A percentile compares a stretch with the other conserved stretches of the same genome.
Evolutionary conservation across 2,797 vertebrate genomes (phyloP).

Genomic region (Lerista edwardsae): DNA sequence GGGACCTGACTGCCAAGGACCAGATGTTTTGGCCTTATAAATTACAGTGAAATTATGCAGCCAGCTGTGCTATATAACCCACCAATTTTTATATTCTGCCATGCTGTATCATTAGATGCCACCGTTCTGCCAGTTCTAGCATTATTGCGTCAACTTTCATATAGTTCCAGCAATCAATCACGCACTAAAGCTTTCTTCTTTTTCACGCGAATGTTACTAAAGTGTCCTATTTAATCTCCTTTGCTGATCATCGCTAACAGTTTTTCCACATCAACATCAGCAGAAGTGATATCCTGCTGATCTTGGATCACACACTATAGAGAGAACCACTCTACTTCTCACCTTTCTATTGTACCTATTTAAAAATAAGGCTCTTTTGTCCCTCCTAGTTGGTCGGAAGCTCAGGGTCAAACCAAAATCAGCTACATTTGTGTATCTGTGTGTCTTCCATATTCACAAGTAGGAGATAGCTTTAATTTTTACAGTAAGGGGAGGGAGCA

Average conservation of each 20-base stretch:
- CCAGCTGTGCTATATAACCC: background rate
- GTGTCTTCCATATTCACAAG: no score
- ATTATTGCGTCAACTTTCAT: background rate
- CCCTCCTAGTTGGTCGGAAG: no score
- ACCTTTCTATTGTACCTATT: no score
- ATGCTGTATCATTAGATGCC: background rate
- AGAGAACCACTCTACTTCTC: no score
- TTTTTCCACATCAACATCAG: background rate
- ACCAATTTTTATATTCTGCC: background rate
- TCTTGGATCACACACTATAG: background rate
- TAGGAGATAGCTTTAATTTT: no score
- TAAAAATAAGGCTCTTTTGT: no score
- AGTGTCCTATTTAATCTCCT: background rate
- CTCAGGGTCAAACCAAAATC: no score
- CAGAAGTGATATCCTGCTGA: background rate
- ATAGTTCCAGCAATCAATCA: background rate
- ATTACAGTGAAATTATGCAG: background rate
- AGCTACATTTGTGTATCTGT: no score
- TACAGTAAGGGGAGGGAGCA: no score
- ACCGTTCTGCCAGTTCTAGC: background rate
- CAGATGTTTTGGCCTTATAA: constrained; percentile 12
- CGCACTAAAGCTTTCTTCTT: background rate
- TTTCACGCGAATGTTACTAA: background rate
- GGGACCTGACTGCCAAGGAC: background rate
- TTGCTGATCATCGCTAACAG: background rate